Percentiles rank a stretch among this genome's conserved stretches.
Conservation (phyloP, 1,140 invertebrate genomes). For the Bombus superbus region DNA sequence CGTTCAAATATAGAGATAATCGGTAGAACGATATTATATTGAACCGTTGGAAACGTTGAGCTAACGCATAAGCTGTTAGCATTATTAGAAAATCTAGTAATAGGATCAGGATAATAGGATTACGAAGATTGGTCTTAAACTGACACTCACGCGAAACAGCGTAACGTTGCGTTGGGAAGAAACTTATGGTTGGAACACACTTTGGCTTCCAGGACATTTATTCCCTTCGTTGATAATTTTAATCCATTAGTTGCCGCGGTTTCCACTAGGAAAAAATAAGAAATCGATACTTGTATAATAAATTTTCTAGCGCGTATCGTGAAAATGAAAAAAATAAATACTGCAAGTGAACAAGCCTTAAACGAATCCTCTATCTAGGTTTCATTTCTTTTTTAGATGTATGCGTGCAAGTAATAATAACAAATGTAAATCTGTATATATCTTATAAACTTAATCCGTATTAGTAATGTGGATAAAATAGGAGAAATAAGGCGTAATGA, state of each 20-base stretch:
- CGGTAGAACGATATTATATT: neutral
- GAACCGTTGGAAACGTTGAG: neutral
- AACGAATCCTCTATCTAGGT: too few relatives aligned
- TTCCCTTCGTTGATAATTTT: neutral
- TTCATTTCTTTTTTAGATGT: too few relatives aligned
- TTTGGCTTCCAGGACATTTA: neutral
- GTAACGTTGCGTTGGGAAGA: neutral
- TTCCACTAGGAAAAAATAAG: too few relatives aligned
- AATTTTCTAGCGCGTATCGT: too few relatives aligned
- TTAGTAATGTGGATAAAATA: too few relatives aligned
- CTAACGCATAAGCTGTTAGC: neutral
- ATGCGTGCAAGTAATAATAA: too few relatives aligned
- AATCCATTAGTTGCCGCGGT: neutral
- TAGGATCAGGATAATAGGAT: slow-evolving; percentile 44
- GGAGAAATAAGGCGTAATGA: too few relatives aligned
- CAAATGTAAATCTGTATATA: too few relatives aligned
- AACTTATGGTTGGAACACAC: neutral
- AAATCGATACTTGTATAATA: too few relatives aligned
- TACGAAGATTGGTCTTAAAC: slow-evolving; percentile 32
- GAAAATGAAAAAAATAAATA: too few relatives aligned
- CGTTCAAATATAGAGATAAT: neutral
- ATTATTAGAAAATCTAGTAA: slow-evolving; percentile 41
- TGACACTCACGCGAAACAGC: neutral
- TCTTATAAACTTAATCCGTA: too few relatives aligned
- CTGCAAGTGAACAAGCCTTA: too few relatives aligned